phyloP scores from a whole-genome alignment of 2,888 invertebrate species.

The Hydroisotoma schaefferi region DNA sequence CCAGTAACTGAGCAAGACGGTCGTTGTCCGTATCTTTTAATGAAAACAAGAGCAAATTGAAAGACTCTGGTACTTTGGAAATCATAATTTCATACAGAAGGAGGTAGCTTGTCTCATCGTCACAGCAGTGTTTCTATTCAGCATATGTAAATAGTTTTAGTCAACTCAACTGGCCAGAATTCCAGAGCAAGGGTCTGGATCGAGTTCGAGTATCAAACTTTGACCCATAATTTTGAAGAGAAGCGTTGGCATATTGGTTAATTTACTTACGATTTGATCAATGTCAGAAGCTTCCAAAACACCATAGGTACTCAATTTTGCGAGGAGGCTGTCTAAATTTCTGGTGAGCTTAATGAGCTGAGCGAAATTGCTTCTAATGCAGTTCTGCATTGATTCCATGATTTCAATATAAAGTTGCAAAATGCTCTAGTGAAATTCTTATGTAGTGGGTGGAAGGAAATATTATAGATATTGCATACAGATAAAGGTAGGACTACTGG shows the following conservation, averaged over 20 bases:
- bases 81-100: constrained; percentile 29
- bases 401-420: background rate
- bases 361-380: constrained; percentile 19
- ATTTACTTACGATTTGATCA: constrained; percentile 21
- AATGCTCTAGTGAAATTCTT: too few species aligned
- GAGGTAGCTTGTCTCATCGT: constrained; percentile 24
- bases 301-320: constrained; percentile 23
- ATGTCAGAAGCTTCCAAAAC: constrained; percentile 21
- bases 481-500: too few species aligned
- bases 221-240: too few species aligned
- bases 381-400: background rate
- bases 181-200: too few species aligned
- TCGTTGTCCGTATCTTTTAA: constrained; percentile 33
- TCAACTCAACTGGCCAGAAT: background rate
- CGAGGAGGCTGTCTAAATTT: constrained; percentile 25
- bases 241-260: background rate
- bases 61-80: constrained; percentile 23
- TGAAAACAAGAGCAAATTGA: constrained; percentile 28
- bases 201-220: too few species aligned
- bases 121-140: constrained; percentile 20
- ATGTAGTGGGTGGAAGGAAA: too few species aligned
- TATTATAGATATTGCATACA: too few species aligned
- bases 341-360: constrained; percentile 22
- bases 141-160: background rate
- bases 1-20: constrained; percentile 22